Percentiles rank a stretch among this genome's conserved stretches.
phyloP scores from a whole-genome alignment of 2,797 vertebrate genomes.

The Heteromormyrus szaboi region DNA sequence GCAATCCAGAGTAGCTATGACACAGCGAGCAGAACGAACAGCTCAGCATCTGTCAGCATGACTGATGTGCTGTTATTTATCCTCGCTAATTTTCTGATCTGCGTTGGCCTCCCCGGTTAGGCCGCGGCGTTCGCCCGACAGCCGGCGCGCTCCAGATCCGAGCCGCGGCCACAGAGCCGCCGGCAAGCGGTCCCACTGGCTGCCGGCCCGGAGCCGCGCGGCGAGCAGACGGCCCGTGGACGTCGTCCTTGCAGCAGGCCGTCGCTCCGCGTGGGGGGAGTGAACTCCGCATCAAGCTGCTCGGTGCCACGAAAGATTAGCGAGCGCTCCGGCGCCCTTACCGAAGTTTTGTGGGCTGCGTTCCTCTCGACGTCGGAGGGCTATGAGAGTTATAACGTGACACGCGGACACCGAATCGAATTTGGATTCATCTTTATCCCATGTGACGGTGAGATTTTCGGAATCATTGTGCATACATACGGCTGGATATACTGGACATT shows the following conservation, averaged over 20 bases:
- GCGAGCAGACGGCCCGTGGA: conserved; percentile 19
- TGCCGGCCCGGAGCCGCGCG: neutral
- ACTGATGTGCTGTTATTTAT: neutral
- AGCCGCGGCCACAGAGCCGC: neutral
- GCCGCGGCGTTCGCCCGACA: neutral
- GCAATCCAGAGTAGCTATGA: neutral
- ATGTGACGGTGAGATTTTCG: neutral
- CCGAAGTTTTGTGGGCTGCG: neutral
- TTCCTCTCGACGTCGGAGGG: neutral
- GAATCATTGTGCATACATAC: neutral
- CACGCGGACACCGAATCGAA: neutral
- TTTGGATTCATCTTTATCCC: neutral
- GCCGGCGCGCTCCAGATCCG: neutral
- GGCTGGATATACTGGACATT: neutral
- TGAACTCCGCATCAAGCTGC: conserved; percentile 31
- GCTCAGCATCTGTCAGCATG: conserved; percentile 6
- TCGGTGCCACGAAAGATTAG: conserved; percentile 47
- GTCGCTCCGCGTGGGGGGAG: neutral
- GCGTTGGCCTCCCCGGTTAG: neutral
- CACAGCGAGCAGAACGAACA: neutral
- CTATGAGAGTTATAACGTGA: neutral
- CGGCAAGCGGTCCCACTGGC: neutral
- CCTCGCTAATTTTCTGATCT: neutral
- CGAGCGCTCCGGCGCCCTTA: conserved; percentile 44
- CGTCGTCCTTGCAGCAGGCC: neutral